Evolutionary conservation across 2,113 vertebrate genomes (phyloP).

Genomic region (Aldabrachelys gigantea): DNA sequence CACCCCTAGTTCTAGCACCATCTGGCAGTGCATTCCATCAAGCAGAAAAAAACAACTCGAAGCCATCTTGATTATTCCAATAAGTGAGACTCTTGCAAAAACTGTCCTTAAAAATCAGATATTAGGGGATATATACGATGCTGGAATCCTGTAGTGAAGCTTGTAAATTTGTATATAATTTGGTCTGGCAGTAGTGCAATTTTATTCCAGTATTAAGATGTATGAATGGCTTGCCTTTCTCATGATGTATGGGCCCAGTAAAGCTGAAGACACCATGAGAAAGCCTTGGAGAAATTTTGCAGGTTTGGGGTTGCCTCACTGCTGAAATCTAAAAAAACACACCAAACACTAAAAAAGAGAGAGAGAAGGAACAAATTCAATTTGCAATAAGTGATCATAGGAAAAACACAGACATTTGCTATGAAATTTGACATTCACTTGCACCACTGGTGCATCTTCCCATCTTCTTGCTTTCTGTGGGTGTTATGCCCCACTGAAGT

Average conservation of each 20-base stretch:
- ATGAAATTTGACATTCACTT: background rate
- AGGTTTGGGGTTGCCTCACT: background rate
- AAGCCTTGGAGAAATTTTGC: background rate
- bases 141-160: background rate
- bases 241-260: background rate
- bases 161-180: background rate
- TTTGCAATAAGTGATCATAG: background rate
- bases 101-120: background rate
- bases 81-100: background rate
- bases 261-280: background rate
- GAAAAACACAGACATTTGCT: background rate
- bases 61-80: background rate
- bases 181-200: background rate
- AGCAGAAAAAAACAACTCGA: slow-evolving; percentile 20
- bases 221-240: background rate
- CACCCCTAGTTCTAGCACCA: background rate
- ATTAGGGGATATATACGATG: background rate
- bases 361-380: background rate
- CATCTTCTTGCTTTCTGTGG: background rate
- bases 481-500: accelerated
- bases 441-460: background rate
- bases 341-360: background rate
- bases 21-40: background rate
- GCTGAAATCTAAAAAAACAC: background rate
- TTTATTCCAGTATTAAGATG: background rate